These are phyloP conservation scores for Pyrocephalus nanus DNA, from an alignment of 2,797 vertebrate genomes.

Conservation along the genomic window DNA sequence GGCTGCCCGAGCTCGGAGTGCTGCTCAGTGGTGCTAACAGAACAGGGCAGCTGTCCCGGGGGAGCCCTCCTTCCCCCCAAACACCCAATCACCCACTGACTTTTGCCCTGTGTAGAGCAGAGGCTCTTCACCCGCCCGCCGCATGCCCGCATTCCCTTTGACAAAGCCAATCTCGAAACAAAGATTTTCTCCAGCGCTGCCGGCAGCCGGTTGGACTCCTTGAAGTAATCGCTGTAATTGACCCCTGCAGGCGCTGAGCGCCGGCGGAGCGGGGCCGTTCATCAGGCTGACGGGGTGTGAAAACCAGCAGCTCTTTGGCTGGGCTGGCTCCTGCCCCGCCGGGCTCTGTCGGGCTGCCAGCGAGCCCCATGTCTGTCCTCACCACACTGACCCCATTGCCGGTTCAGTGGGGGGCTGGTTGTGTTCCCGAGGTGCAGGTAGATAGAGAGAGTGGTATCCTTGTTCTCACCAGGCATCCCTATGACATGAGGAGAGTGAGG, in stretches of 20 bases:
- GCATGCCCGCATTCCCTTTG: not conserved
- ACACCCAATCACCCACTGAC: not conserved
- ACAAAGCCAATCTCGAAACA: constrained; percentile 34
- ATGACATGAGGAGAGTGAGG: rapidly evolving
- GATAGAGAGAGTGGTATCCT: not conserved
- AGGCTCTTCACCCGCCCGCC: not conserved
- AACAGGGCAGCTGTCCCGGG: not conserved
- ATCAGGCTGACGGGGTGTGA: constrained; percentile 42
- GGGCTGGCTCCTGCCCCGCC: not conserved
- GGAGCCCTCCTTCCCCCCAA: not conserved
- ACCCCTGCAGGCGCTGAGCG: constrained; percentile 55
- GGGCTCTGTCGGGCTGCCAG: not conserved
- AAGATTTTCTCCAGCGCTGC: constrained; percentile 42
- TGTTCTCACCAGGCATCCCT: not conserved
- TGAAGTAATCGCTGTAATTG: constrained; percentile 66
- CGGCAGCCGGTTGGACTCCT: constrained; percentile 47
- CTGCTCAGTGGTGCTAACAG: not conserved
- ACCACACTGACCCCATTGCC: rapidly evolving
- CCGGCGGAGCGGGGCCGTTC: not conserved
- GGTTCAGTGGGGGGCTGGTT: rapidly evolving
- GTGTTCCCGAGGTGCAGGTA: rapidly evolving
- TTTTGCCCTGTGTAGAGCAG: not conserved
- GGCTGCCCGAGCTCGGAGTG: not conserved
- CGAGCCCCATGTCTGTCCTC: not conserved
- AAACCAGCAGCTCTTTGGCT: not conserved